These are phyloP conservation scores for Gymnoscopelus microlampas DNA, from an alignment of 2,797 vertebrate genomes.

Conservation along the genomic window DNA sequence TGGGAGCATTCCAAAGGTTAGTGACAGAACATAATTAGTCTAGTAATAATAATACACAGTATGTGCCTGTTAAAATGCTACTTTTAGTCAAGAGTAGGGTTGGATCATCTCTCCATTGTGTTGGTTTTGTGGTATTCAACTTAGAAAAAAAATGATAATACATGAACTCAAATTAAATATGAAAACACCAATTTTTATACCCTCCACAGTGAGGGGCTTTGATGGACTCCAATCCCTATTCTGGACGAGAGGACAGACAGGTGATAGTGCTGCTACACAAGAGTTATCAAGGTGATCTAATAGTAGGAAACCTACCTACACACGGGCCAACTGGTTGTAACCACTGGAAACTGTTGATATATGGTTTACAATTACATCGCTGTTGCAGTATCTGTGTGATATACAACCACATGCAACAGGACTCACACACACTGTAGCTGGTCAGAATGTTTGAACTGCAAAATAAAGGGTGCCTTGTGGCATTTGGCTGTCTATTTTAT, in stretches of 20 bases:
- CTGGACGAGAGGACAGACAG: background rate
- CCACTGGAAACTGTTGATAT: conserved; percentile 11
- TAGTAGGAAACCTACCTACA: conserved; percentile 10
- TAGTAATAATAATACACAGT: too few species aligned
- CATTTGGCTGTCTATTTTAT: too few species aligned
- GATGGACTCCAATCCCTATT: background rate
- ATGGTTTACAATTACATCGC: conserved; percentile 2
- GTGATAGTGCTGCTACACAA: background rate
- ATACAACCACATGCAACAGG: too few species aligned
- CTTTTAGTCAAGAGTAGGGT: conserved; percentile 5
- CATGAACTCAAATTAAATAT: background rate
- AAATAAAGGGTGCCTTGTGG: too few species aligned
- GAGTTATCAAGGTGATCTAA: background rate
- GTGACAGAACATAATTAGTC: background rate
- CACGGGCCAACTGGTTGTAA: background rate
- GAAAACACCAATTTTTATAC: background rate
- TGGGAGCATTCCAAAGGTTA: background rate
- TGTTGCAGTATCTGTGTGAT: background rate
- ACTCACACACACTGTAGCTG: too few species aligned
- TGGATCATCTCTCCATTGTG: background rate
- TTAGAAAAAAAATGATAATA: background rate
- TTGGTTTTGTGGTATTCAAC: background rate
- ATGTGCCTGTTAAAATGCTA: background rate
- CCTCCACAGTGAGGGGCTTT: background rate
- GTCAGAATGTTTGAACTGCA: too few species aligned